These are phyloP conservation scores for Picathartes gymnocephalus DNA, from an alignment of 2,113 vertebrate genomes.

Conservation along the genomic window DNA sequence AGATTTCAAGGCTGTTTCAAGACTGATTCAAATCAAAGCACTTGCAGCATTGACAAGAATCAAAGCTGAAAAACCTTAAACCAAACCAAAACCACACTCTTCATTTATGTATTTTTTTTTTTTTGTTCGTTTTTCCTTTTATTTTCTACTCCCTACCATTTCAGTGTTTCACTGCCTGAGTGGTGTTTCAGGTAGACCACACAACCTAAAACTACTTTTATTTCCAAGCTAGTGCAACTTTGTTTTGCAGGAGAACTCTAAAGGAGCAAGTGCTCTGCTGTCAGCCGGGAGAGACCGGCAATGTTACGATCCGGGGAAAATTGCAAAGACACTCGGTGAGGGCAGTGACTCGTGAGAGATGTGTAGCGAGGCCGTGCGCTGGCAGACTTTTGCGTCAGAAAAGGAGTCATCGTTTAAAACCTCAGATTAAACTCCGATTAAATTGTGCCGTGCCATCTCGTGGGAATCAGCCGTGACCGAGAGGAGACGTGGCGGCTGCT, in stretches of 20 bases:
- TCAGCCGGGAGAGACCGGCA: not conserved
- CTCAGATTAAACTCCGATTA: constrained; percentile 39
- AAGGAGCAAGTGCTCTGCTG: not conserved
- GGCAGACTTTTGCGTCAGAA: constrained; percentile 6
- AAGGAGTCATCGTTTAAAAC: not conserved
- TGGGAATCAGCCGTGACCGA: not conserved
- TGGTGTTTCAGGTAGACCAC: not conserved
- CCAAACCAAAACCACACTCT: not conserved
- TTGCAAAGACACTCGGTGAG: not conserved
- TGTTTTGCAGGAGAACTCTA: not conserved
- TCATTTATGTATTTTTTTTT: not conserved
- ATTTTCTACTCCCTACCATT: not conserved
- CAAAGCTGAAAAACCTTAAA: not conserved
- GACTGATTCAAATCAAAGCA: not conserved
- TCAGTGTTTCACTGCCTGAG: not conserved
- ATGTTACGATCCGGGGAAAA: not conserved
- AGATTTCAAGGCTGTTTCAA: not conserved
- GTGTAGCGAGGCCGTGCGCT: not conserved
- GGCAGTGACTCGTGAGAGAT: not conserved
- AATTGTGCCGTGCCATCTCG: not conserved
- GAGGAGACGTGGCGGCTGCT: not conserved
- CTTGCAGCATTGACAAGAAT: not conserved
- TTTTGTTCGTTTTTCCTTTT: not conserved
- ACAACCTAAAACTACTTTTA: not conserved
- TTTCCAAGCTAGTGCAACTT: not conserved